Conservation (phyloP, 2,797 vertebrate genomes). For the Nyctibius grandis region DNA sequence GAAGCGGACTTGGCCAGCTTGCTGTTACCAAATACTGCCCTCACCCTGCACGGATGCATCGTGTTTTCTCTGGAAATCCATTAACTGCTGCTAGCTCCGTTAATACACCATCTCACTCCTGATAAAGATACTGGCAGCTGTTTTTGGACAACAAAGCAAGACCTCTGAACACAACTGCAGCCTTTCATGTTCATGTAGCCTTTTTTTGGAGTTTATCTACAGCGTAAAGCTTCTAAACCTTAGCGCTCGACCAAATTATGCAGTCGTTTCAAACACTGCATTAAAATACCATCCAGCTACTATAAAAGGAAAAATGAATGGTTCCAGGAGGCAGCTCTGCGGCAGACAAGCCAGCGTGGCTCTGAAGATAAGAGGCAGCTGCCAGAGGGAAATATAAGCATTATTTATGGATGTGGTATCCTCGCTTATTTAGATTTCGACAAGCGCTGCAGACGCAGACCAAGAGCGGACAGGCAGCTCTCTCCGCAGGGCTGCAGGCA, state of each 20-base stretch:
- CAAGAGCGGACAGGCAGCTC: not conserved
- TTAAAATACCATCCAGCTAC: conserved; percentile 37
- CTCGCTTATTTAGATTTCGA: not conserved
- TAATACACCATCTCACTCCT: not conserved
- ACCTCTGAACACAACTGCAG: not conserved
- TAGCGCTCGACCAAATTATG: rapidly evolving
- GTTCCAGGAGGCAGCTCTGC: not conserved
- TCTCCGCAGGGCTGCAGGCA: not conserved
- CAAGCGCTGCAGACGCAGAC: not conserved
- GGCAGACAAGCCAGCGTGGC: not conserved
- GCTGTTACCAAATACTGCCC: not conserved
- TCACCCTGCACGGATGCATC: rapidly evolving
- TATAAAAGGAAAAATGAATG: conserved; percentile 24
- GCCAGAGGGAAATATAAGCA: not conserved
- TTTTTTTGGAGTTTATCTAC: not conserved
- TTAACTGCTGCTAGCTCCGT: not conserved
- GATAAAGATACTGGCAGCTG: not conserved
- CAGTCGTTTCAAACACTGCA: not conserved
- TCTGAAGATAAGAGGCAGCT: conserved; percentile 50
- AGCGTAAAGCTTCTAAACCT: not conserved
- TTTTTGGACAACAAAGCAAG: not conserved
- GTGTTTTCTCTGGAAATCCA: not conserved
- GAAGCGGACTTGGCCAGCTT: not conserved
- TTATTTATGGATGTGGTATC: not conserved
- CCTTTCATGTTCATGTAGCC: not conserved